These are phyloP conservation scores for Drosophila guanche DNA, from an alignment of 1,140 invertebrate genomes.

Conservation along the genomic window DNA sequence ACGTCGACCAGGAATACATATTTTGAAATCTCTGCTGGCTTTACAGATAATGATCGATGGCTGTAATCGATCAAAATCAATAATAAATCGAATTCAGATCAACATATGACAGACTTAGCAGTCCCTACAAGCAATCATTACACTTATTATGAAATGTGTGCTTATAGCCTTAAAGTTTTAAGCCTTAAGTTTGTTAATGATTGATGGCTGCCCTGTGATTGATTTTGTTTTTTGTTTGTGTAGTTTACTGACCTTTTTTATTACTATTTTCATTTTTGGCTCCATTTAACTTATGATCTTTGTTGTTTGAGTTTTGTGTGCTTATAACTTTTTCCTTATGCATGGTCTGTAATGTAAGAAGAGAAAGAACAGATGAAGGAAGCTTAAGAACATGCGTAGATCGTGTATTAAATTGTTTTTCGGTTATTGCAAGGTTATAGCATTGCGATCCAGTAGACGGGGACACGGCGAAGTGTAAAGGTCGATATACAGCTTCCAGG, in stretches of 20 bases:
- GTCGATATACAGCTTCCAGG: neutral
- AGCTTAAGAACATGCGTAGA: neutral
- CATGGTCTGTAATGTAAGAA: conserved; percentile 74
- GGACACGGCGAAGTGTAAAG: too few species aligned
- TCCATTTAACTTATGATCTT: conserved; percentile 73
- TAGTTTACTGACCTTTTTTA: conserved; percentile 73
- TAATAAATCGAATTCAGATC: neutral
- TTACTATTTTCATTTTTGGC: conserved; percentile 70
- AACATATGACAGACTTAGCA: neutral
- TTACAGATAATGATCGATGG: too few species aligned
- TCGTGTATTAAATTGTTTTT: too few species aligned
- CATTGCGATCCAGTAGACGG: too few species aligned
- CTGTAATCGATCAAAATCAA: neutral
- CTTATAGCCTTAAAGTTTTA: too few species aligned
- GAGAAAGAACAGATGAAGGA: conserved; percentile 11
- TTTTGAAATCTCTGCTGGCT: too few species aligned
- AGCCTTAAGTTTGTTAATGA: neutral
- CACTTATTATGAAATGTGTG: too few species aligned
- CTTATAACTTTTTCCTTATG: conserved; percentile 67
- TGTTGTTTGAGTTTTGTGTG: conserved; percentile 69
- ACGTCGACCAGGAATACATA: too few species aligned
- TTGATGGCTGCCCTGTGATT: neutral
- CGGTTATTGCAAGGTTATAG: too few species aligned
- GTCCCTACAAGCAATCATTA: neutral
- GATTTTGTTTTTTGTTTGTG: neutral